Percentiles rank a stretch among this genome's conserved stretches.
phyloP scores from a whole-genome alignment of 2,113 vertebrate species.

The Aleadryas rufinucha region DNA sequence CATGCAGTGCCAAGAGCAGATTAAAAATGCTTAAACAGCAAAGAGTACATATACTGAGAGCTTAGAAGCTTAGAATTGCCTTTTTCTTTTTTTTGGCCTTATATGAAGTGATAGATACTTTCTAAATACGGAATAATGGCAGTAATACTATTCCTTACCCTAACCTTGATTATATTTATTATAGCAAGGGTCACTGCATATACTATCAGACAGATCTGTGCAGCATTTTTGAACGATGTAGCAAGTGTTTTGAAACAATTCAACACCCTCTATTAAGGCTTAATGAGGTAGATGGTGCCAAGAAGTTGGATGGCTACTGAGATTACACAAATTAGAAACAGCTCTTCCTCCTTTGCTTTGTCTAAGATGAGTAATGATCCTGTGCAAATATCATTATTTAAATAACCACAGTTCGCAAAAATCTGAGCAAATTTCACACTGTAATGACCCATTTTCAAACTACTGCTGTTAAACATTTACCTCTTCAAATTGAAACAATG shows the following conservation, averaged over 20 bases:
- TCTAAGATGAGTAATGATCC: background rate
- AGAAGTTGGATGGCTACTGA: background rate
- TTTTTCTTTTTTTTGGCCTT: background rate
- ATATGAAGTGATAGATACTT: background rate
- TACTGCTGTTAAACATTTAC: background rate
- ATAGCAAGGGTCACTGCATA: background rate
- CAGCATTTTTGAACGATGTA: conserved; percentile 1
- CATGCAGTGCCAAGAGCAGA: background rate
- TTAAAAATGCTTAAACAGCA: background rate
- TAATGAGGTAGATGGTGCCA: conserved; percentile 8
- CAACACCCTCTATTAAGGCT: background rate
- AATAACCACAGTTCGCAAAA: conserved; percentile 16
- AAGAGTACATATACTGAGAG: background rate
- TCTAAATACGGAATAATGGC: background rate
- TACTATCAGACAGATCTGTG: background rate
- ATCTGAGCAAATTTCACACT: background rate
- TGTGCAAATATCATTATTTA: conserved; percentile 12
- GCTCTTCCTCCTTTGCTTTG: background rate
- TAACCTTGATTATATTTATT: background rate
- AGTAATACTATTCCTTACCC: background rate
- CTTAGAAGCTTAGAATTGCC: background rate
- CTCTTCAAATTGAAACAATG: background rate
- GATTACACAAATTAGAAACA: conserved; percentile 40
- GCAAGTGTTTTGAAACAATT: background rate
- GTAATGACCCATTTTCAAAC: background rate